Percentiles rank a stretch among this genome's conserved stretches.
Evolutionary conservation across 2,888 invertebrate species (phyloP).

Genomic region (Xestia sexstrigata): DNA sequence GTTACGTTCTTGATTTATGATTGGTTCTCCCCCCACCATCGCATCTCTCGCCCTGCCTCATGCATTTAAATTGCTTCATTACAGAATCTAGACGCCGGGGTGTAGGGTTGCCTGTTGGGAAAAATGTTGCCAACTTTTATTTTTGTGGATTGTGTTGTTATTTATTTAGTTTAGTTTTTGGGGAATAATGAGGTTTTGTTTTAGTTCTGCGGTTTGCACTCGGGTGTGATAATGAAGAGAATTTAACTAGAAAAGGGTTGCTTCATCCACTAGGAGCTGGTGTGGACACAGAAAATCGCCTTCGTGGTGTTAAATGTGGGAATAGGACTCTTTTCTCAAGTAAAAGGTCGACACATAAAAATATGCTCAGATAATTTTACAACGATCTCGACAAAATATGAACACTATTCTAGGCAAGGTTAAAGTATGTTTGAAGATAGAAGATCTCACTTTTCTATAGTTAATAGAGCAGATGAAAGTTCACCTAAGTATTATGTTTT

Average conservation of each 20-base stretch:
- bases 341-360: background rate
- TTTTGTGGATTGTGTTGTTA: conserved; percentile 65
- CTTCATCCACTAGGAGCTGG: background rate
- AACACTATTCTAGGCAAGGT: background rate
- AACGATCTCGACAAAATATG: background rate
- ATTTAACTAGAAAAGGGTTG: conserved; percentile 10
- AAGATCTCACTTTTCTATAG: background rate
- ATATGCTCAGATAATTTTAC: background rate
- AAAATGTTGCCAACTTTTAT: conserved; percentile 68
- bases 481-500: background rate
- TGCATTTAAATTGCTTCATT: conserved; percentile 92
- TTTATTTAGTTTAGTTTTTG: conserved; percentile 64
- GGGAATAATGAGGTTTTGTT: conserved; percentile 56
- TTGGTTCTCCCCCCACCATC: conserved; percentile 84
- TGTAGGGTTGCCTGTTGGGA: conserved; percentile 87
- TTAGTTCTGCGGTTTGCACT: conserved; percentile 46
- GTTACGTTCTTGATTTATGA: conserved; percentile 73
- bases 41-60: conserved; percentile 90
- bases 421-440: background rate
- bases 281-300: background rate
- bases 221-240: conserved; percentile 42
- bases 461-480: background rate
- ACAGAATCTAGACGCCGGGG: conserved; percentile 87
- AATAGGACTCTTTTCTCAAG: background rate
- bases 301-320: background rate